phyloP scores from a whole-genome alignment of 2,888 invertebrate species.

The Hydroisotoma schaefferi region DNA sequence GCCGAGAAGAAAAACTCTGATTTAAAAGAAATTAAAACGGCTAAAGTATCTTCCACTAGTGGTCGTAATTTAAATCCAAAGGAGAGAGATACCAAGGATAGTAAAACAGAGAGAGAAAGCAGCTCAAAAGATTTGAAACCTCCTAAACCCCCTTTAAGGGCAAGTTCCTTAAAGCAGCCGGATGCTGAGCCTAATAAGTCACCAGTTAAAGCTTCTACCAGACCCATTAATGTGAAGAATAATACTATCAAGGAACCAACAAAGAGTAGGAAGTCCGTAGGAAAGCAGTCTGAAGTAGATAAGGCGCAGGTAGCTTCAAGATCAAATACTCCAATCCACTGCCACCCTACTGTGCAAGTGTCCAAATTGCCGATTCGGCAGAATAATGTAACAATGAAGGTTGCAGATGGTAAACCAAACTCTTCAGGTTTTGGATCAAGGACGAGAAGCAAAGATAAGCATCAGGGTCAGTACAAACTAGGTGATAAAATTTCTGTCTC shows the following conservation, averaged over 20 bases:
- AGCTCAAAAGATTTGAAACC: neutral
- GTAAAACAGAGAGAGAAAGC: neutral
- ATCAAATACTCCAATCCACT: conserved; percentile 27
- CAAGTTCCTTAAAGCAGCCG: neutral
- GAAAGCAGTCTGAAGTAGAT: conserved; percentile 12
- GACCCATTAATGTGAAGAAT: neutral
- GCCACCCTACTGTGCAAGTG: conserved; percentile 45
- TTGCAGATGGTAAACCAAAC: conserved; percentile 7
- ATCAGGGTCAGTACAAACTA: conserved; percentile 44
- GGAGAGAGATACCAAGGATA: neutral
- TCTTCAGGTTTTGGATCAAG: neutral
- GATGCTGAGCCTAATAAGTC: conserved; percentile 3
- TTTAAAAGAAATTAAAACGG: neutral
- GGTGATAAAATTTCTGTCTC: conserved; percentile 40
- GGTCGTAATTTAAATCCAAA: neutral
- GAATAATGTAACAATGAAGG: conserved; percentile 9
- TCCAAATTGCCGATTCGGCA: conserved; percentile 42
- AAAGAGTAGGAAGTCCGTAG: neutral
- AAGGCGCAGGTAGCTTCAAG: conserved; percentile 16
- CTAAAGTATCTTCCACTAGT: neutral
- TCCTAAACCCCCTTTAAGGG: neutral
- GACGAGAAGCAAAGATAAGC: conserved; percentile 8
- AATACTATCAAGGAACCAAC: neutral
- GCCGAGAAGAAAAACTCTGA: neutral
- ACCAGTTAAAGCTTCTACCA: neutral